phyloP scores from a whole-genome alignment of 2,888 invertebrate genomes.

The Cosmia pyralina region DNA sequence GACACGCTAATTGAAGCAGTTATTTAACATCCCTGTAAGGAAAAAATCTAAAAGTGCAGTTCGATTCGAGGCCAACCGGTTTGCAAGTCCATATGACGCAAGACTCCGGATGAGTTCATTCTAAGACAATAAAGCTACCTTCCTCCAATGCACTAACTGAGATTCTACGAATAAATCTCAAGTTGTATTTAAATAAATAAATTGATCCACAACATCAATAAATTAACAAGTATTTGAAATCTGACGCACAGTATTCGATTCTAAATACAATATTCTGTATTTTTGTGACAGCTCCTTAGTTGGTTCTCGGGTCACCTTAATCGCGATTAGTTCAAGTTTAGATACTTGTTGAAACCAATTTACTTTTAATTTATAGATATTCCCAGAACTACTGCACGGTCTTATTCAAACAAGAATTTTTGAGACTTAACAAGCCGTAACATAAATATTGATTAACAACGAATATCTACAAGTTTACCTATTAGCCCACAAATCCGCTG shows the following conservation, averaged over 20 bases:
- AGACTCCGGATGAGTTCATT: constrained; percentile 80
- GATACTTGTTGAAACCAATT: constrained; percentile 42
- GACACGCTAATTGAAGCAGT: constrained; percentile 31
- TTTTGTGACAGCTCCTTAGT: constrained; percentile 26
- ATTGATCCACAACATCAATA: neutral
- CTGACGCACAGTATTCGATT: neutral
- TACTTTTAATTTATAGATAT: constrained; percentile 37
- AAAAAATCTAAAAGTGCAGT: constrained; percentile 64
- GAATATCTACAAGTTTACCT: constrained; percentile 43
- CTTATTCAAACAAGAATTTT: constrained; percentile 35
- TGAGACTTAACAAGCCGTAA: constrained; percentile 37
- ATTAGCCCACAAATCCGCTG: constrained; percentile 50
- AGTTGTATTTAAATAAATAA: neutral
- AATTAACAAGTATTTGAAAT: neutral
- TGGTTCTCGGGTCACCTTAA: constrained; percentile 38
- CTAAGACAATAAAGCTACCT: constrained; percentile 68
- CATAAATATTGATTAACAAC: constrained; percentile 46
- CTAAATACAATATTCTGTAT: constrained; percentile 13
- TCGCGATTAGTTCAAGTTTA: constrained; percentile 59
- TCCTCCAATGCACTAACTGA: constrained; percentile 24
- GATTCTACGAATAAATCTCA: constrained; percentile 11
- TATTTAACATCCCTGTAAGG: constrained; percentile 48
- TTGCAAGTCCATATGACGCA: constrained; percentile 75
- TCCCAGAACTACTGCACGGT: constrained; percentile 36
- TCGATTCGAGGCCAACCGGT: constrained; percentile 75